These are phyloP conservation scores for Zoanthus solanderi DNA, from an alignment of 92 coral and sea anemone species.

Conservation along the genomic window DNA sequence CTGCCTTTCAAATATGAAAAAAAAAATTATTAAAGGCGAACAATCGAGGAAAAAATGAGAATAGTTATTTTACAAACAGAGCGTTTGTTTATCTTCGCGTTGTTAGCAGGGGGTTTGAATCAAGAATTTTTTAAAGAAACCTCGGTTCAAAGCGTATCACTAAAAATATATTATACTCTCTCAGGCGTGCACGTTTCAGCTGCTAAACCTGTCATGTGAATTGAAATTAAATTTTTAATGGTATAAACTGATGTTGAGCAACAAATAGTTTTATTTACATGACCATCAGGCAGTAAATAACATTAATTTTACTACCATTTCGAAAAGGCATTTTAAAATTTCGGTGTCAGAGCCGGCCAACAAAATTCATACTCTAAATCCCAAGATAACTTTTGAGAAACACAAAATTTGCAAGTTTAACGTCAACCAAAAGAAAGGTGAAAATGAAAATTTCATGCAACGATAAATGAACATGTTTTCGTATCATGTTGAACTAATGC, in stretches of 20 bases:
- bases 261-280: not conserved
- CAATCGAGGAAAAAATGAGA: not conserved
- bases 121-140: not conserved
- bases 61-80: not conserved
- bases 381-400: not conserved
- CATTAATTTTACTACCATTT: not conserved
- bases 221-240: not conserved
- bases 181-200: not conserved
- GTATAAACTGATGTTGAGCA: not conserved
- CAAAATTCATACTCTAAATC: not conserved
- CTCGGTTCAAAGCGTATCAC: not conserved
- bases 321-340: slow-evolving; percentile 7
- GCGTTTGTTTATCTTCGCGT: not conserved
- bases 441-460: not conserved
- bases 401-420: not conserved
- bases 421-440: not conserved
- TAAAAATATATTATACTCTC: not conserved
- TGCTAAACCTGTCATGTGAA: not conserved
- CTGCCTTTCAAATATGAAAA: not conserved
- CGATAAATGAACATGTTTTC: not conserved
- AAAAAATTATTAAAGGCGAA: not conserved
- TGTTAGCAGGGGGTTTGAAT: not conserved
- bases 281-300: too few species aligned
- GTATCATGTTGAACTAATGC: not conserved
- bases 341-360: not conserved